Evolutionary conservation across 2,888 invertebrate genomes (phyloP).

Genomic region (Melanargia galathea): DNA sequence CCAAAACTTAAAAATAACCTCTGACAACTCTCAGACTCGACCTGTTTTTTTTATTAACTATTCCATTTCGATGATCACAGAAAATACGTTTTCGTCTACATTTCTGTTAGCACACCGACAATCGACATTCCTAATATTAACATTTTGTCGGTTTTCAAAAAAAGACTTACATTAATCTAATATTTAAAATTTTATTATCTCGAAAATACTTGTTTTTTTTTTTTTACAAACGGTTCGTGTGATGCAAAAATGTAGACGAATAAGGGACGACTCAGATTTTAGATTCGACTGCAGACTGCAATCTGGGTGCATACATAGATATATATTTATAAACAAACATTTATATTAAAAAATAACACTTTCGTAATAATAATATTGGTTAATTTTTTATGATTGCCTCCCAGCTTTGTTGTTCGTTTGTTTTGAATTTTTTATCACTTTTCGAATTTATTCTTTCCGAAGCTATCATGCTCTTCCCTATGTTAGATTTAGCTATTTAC

Average conservation of each 20-base stretch:
- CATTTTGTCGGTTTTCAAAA: slow-evolving; percentile 55
- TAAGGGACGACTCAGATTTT: slow-evolving; percentile 36
- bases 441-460: not conserved
- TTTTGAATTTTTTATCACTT: not conserved
- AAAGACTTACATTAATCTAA: slow-evolving; percentile 48
- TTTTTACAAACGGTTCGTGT: slow-evolving; percentile 51
- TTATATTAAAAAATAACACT: not conserved
- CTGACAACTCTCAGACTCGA: slow-evolving; percentile 71
- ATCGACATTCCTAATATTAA: slow-evolving; percentile 44
- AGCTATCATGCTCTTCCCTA: not conserved
- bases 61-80: slow-evolving; percentile 80
- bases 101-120: slow-evolving; percentile 50
- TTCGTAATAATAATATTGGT: not conserved
- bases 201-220: slow-evolving; percentile 60
- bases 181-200: slow-evolving; percentile 56
- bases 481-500: not conserved
- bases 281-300: not conserved
- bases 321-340: not conserved
- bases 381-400: not conserved
- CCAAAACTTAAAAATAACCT: slow-evolving; percentile 74
- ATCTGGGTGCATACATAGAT: too few relatives aligned
- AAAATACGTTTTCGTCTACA: slow-evolving; percentile 54
- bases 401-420: not conserved
- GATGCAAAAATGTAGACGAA: slow-evolving; percentile 51
- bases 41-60: slow-evolving; percentile 61